phyloP scores from a whole-genome alignment of 2,888 invertebrate genomes.

The Pseudococcus viburni region DNA sequence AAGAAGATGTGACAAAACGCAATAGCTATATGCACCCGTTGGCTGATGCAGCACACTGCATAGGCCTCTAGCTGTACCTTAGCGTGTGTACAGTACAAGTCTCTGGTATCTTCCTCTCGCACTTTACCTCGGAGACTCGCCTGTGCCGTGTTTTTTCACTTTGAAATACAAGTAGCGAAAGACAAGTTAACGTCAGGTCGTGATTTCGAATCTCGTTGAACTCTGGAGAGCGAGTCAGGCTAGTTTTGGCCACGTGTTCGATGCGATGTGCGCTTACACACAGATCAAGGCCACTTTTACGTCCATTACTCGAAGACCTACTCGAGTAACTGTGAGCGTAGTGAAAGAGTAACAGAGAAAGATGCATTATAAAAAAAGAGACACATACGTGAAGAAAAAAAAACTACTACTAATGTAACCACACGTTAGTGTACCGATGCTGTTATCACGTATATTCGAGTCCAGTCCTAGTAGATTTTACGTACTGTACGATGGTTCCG shows the following conservation, averaged over 20 bases:
- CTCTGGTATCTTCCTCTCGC: not conserved
- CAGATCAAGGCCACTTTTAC: conserved; percentile 65
- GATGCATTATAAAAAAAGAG: not conserved
- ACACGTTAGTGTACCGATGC: conserved; percentile 19
- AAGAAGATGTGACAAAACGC: conserved; percentile 29
- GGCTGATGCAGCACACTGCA: not conserved
- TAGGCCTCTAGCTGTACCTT: not conserved
- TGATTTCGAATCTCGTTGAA: conserved; percentile 64
- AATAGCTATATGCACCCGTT: conserved; percentile 12
- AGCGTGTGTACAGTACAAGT: not conserved
- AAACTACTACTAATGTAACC: conserved; percentile 36
- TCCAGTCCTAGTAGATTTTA: not conserved
- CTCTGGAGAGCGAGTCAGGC: conserved; percentile 55
- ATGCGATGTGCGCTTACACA: conserved; percentile 5
- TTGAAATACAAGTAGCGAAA: conserved; percentile 59
- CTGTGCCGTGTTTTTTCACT: conserved; percentile 15
- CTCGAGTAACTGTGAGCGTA: conserved; percentile 3
- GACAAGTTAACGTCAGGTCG: conserved; percentile 61
- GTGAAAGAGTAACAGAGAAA: conserved; percentile 32
- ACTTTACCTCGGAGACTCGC: not conserved
- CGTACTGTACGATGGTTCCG: not conserved
- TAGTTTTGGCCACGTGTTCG: conserved; percentile 61
- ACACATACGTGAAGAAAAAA: not conserved
- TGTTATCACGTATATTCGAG: conserved; percentile 4
- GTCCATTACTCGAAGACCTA: conserved; percentile 57